phyloP scores from a whole-genome alignment of 2,113 vertebrate species.

The Pyxicephalus adspersus region DNA sequence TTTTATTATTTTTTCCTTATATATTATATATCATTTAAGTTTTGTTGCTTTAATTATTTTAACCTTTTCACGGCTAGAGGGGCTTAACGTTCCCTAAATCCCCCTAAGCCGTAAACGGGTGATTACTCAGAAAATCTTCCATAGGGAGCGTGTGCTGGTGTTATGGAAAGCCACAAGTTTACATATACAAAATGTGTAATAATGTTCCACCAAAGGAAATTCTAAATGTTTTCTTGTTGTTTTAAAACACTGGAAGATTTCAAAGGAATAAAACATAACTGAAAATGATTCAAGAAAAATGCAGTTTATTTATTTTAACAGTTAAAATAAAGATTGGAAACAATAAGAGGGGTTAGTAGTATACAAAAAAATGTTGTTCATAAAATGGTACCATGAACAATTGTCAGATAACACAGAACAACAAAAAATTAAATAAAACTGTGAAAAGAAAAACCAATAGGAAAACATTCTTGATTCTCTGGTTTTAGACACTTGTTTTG shows the following conservation, averaged over 20 bases:
- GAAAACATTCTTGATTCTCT: too few species aligned
- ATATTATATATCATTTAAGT: slow-evolving; percentile 50
- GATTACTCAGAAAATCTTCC: slow-evolving; percentile 83
- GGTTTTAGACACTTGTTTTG: too few species aligned
- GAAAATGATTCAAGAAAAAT: slow-evolving; percentile 67
- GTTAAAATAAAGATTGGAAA: not conserved
- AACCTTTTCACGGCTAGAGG: slow-evolving; percentile 34
- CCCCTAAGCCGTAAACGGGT: slow-evolving; percentile 62
- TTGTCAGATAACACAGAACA: too few species aligned
- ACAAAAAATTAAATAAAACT: too few species aligned
- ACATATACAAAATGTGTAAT: slow-evolving; percentile 95
- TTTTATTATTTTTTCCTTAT: slow-evolving; percentile 68
- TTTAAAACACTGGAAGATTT: slow-evolving; percentile 94
- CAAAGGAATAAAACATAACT: slow-evolving; percentile 82
- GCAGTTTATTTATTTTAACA: slow-evolving; percentile 14
- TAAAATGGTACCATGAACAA: too few species aligned
- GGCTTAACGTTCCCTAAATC: slow-evolving; percentile 30
- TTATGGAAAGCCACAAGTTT: slow-evolving; percentile 95
- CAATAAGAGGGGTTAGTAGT: too few species aligned
- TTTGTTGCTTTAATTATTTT: slow-evolving; percentile 25
- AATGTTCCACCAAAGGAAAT: slow-evolving; percentile 99
- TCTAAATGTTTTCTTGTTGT: slow-evolving; percentile 99
- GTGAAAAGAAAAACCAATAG: too few species aligned
- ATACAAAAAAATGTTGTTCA: too few species aligned
- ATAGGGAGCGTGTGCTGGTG: slow-evolving; percentile 93